These are phyloP conservation scores for Papilio elwesi DNA, from an alignment of 2,888 invertebrate genomes.

Conservation along the genomic window DNA sequence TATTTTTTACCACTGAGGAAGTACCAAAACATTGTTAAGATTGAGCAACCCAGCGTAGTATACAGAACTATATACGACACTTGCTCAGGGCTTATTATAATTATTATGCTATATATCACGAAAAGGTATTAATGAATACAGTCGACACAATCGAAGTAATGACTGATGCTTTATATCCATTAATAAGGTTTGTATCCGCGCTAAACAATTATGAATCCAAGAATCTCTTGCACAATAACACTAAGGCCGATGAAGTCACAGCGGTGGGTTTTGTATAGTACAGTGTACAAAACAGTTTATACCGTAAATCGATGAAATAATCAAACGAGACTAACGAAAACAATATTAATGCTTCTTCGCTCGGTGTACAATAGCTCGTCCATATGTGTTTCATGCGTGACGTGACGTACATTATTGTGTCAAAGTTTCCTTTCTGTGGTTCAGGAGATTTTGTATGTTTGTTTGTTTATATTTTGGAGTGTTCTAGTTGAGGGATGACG, in stretches of 20 bases:
- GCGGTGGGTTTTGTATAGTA: not conserved
- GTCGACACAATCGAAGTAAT: not conserved
- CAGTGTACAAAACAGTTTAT: not conserved
- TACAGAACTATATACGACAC: not conserved
- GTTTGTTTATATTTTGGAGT: too few relatives aligned
- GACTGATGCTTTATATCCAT: not conserved
- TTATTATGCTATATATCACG: slow-evolving; percentile 24
- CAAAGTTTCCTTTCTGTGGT: too few relatives aligned
- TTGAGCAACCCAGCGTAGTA: slow-evolving; percentile 16
- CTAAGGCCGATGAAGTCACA: not conserved
- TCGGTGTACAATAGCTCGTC: not conserved
- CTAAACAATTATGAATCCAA: slow-evolving; percentile 3
- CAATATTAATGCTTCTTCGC: not conserved
- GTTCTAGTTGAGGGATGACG: too few relatives aligned
- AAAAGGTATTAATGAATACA: slow-evolving; percentile 1
- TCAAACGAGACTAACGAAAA: not conserved
- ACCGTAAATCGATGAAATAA: not conserved
- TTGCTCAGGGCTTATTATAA: slow-evolving; percentile 4
- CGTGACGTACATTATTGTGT: too few relatives aligned
- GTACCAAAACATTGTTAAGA: slow-evolving; percentile 2
- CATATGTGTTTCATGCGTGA: not conserved
- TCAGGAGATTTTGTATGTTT: too few relatives aligned
- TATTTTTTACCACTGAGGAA: not conserved
- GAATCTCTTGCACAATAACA: not conserved
- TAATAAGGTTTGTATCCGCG: not conserved